Percentiles rank a stretch among this genome's conserved stretches.
Evolutionary conservation across 2,888 invertebrate species (phyloP).

Genomic region (Eremobia ochroleuca): DNA sequence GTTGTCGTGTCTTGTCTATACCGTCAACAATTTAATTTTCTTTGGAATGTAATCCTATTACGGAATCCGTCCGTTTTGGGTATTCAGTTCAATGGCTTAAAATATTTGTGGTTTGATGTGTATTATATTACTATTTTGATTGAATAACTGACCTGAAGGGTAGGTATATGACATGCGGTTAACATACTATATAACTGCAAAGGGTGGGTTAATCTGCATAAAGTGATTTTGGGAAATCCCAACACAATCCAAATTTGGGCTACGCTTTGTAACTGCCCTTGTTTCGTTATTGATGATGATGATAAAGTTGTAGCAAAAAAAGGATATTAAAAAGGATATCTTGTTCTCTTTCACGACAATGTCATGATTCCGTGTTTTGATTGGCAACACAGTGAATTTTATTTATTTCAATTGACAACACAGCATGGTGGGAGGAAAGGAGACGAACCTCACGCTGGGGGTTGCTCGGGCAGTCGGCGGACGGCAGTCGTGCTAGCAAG

Average conservation of each 20-base stretch:
- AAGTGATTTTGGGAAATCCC: background rate
- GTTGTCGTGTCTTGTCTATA: conserved; percentile 12
- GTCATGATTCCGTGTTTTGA: no score
- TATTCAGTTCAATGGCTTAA: conserved; percentile 14
- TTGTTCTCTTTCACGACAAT: no score
- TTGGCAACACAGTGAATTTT: no score
- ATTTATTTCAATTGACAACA: no score
- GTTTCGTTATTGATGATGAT: background rate
- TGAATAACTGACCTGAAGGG: conserved; percentile 16
- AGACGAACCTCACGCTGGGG: no score
- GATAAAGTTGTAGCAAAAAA: background rate
- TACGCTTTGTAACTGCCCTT: background rate
- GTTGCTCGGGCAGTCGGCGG: no score
- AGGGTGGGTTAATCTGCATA: background rate
- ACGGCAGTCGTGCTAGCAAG: no score
- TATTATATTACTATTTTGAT: conserved; percentile 31
- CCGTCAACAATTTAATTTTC: conserved; percentile 63
- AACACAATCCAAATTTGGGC: background rate
- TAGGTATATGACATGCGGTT: conserved; percentile 21
- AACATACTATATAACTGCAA: conserved; percentile 11
- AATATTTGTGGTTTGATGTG: conserved; percentile 44
- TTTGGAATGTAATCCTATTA: conserved; percentile 59
- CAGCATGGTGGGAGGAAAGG: no score
- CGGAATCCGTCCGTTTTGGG: conserved; percentile 26
- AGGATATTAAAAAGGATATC: background rate